Evolutionary conservation across 2,888 invertebrate species (phyloP).

Genomic region (Kuschelorhynchus macadamiae): DNA sequence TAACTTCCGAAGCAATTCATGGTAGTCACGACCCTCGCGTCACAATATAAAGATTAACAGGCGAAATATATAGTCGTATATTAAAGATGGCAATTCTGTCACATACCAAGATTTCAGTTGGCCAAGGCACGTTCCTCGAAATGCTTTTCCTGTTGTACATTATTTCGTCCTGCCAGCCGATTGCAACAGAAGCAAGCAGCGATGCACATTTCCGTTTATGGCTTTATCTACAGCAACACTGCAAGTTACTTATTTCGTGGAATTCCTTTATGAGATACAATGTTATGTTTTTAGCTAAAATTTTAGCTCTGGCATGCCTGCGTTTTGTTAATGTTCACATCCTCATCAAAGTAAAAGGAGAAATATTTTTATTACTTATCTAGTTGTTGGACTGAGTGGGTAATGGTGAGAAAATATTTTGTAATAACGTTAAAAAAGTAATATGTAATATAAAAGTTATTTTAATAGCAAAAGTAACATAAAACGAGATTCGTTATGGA

Average conservation of each 20-base stretch:
- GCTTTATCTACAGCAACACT: constrained; percentile 17
- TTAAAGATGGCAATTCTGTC: constrained; percentile 33
- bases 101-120: constrained; percentile 33
- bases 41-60: constrained; percentile 62
- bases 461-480: no score
- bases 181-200: constrained; percentile 19
- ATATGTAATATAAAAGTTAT: no score
- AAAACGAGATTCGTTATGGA: no score
- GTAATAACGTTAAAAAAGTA: no score
- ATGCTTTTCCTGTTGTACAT: constrained; percentile 29
- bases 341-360: no score
- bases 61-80: constrained; percentile 57
- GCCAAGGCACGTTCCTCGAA: constrained; percentile 38
- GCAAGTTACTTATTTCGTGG: background rate
- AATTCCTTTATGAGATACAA: background rate
- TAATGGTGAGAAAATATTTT: no score
- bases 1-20: no score
- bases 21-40: constrained; percentile 60
- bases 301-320: no score
- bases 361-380: no score
- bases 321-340: no score
- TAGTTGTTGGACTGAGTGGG: no score
- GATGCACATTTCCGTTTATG: constrained; percentile 31
- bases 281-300: background rate
- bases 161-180: constrained; percentile 34